Percentiles rank a stretch among this genome's conserved stretches.
Evolutionary conservation across 2,888 invertebrate species (phyloP).

Genomic region (Plagiodera versicolora): DNA sequence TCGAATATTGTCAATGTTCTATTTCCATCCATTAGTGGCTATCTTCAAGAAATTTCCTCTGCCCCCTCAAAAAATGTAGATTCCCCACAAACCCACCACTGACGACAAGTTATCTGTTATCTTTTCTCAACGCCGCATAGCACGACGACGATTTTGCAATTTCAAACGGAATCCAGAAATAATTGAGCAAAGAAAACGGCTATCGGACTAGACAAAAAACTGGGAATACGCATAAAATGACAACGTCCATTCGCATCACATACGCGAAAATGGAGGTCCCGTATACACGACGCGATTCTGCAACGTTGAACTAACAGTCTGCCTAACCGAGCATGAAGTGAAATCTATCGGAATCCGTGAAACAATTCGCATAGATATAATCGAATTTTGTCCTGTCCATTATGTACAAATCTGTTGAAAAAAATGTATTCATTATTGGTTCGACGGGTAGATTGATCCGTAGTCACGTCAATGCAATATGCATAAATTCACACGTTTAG

Average conservation of each 20-base stretch:
- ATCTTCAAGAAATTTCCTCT: too few relatives aligned
- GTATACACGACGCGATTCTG: neutral
- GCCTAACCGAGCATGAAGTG: constrained; percentile 17
- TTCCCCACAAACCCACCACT: neutral
- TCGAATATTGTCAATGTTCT: too few relatives aligned
- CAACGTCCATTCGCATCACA: constrained; percentile 1
- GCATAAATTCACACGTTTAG: too few relatives aligned
- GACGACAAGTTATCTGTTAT: neutral
- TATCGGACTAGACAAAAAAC: neutral
- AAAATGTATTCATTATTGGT: too few relatives aligned
- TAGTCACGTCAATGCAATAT: too few relatives aligned
- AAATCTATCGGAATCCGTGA: neutral
- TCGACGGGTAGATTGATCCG: too few relatives aligned
- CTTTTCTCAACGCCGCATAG: neutral
- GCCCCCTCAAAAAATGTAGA: too few relatives aligned
- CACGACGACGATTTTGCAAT: neutral
- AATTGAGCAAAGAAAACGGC: neutral
- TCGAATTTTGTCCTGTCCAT: neutral
- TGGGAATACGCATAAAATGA: neutral
- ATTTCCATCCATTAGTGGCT: too few relatives aligned
- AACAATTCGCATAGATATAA: neutral
- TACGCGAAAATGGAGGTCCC: neutral
- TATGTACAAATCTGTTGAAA: neutral
- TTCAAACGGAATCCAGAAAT: neutral
- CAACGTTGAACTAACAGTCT: constrained; percentile 17